Evolutionary conservation across 1,140 invertebrate genomes (phyloP).

Genomic region (Trichonephila inaurata): DNA sequence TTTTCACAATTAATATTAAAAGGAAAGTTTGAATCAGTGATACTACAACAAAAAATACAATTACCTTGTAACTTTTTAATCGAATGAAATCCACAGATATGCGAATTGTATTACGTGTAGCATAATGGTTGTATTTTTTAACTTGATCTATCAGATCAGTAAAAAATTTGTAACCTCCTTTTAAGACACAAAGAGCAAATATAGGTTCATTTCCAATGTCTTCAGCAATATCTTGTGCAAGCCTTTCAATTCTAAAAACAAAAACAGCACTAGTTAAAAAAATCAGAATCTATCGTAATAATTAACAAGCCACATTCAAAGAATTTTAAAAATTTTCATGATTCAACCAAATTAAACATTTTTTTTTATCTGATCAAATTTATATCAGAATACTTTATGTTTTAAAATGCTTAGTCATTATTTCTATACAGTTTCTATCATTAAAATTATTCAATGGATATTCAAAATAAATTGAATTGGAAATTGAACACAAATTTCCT

Average conservation of each 20-base stretch:
- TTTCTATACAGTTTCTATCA: no score
- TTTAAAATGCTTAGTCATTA: no score
- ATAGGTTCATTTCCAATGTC: slow-evolving; percentile 82
- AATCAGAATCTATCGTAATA: no score
- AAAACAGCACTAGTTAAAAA: not conserved
- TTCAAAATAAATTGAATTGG: no score
- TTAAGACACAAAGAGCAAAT: slow-evolving; percentile 84
- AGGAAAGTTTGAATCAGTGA: not conserved
- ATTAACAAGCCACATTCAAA: no score
- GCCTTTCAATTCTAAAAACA: slow-evolving; percentile 81
- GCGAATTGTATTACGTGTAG: slow-evolving; percentile 80
- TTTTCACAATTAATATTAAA: no score
- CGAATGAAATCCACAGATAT: slow-evolving; percentile 85
- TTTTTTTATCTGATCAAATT: no score
- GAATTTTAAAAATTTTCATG: no score
- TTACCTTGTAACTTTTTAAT: slow-evolving; percentile 84
- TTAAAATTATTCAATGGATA: no score
- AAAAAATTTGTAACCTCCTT: slow-evolving; percentile 86
- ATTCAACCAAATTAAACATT: no score
- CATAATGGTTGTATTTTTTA: slow-evolving; percentile 81
- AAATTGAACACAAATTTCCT: no score
- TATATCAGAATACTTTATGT: no score
- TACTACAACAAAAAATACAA: slow-evolving; percentile 42
- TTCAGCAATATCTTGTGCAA: slow-evolving; percentile 84
- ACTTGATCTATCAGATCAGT: slow-evolving; percentile 84